These are phyloP conservation scores for Phallusia fumigata DNA, from an alignment of 23 tunicate genomes.

Conservation along the genomic window DNA sequence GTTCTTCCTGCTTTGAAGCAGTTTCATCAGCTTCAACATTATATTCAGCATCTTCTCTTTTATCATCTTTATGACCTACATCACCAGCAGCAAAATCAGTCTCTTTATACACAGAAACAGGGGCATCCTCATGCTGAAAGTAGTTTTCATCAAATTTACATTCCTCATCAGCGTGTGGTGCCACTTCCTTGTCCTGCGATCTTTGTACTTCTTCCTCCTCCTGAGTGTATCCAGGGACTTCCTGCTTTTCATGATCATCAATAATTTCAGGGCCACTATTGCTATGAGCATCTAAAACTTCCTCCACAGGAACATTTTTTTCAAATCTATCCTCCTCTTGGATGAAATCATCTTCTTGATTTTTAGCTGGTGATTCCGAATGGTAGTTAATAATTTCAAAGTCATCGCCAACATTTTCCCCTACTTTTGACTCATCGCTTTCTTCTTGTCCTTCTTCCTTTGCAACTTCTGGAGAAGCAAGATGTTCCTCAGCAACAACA, in stretches of 20 bases:
- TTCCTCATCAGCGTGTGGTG: neutral
- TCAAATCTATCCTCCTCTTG: neutral
- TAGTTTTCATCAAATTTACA: neutral
- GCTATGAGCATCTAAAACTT: neutral
- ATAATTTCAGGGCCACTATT: neutral
- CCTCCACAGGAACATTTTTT: neutral
- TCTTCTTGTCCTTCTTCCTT: neutral
- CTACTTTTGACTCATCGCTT: neutral
- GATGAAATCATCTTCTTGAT: neutral
- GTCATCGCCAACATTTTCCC: neutral
- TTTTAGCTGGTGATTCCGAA: neutral
- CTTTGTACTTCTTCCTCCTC: no score
- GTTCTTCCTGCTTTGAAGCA: no score
- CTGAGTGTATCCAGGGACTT: neutral
- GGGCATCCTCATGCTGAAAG: neutral
- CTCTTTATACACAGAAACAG: neutral
- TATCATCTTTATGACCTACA: slow-evolving; percentile 6
- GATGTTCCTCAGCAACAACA: neutral
- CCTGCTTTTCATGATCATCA: neutral
- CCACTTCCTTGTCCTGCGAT: neutral
- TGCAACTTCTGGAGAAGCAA: neutral
- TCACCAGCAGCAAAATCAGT: neutral
- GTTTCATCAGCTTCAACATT: neutral
- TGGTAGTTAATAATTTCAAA: neutral
- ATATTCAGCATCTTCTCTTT: neutral